Conservation (phyloP, 2,797 vertebrate genomes). For the Dermochelys coriacea region DNA sequence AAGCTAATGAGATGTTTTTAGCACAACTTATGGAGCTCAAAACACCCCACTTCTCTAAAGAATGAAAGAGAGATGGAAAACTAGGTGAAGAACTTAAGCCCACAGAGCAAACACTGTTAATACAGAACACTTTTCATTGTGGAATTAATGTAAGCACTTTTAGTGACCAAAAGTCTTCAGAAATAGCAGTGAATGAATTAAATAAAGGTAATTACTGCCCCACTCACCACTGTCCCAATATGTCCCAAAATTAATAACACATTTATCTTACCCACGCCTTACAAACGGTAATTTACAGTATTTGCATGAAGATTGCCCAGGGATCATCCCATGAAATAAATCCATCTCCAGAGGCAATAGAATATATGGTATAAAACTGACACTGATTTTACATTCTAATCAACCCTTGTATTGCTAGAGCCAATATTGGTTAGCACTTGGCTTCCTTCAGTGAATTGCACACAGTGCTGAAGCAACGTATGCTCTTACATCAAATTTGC, state of each 20-base stretch:
- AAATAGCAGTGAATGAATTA: neutral
- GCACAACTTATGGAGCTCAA: fast-evolving
- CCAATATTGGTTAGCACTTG: neutral
- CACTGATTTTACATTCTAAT: fast-evolving
- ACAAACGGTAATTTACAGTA: neutral
- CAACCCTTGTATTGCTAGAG: neutral
- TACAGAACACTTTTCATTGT: no score
- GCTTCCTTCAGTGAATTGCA: neutral
- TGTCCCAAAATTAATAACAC: neutral
- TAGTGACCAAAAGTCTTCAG: neutral
- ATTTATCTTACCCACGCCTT: neutral
- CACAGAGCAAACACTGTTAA: neutral
- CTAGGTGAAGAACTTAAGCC: neutral
- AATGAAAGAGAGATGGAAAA: neutral
- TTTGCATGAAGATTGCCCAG: neutral
- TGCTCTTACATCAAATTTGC: slow-evolving; percentile 74
- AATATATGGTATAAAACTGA: neutral
- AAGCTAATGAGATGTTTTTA: fast-evolving
- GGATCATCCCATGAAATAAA: neutral
- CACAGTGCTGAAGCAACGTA: fast-evolving
- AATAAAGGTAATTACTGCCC: no score
- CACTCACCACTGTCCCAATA: neutral
- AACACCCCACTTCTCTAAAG: neutral
- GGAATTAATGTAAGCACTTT: neutral
- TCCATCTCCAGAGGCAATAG: neutral